These are phyloP conservation scores for Tiliqua scincoides DNA, from an alignment of 2,113 vertebrate species.

Conservation along the genomic window DNA sequence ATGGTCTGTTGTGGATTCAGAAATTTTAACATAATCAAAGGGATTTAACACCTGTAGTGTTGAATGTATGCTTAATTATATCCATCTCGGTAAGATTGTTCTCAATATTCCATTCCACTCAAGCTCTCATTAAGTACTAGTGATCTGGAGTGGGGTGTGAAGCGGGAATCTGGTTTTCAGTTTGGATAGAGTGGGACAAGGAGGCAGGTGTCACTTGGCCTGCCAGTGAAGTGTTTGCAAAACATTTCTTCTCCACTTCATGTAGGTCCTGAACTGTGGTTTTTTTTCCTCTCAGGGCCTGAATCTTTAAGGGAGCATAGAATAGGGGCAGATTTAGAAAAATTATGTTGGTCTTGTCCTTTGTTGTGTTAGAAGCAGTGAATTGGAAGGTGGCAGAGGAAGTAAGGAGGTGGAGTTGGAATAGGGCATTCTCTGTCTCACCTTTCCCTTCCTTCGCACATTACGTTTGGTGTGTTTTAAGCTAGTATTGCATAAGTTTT, in stretches of 20 bases:
- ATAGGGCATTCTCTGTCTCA: neutral
- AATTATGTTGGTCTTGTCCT: neutral
- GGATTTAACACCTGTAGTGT: too few relatives aligned
- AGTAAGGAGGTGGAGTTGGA: neutral
- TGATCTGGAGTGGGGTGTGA: neutral
- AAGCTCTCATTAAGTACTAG: neutral
- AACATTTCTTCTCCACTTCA: neutral
- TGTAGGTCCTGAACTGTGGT: neutral
- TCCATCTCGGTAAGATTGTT: neutral
- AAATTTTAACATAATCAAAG: neutral
- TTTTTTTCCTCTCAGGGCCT: too few relatives aligned
- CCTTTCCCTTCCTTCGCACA: neutral
- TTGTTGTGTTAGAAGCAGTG: neutral
- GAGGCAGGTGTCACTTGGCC: neutral
- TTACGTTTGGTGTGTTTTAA: neutral
- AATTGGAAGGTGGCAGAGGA: neutral
- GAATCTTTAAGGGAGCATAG: neutral
- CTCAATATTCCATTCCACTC: neutral
- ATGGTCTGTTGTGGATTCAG: neutral
- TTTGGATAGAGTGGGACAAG: neutral
- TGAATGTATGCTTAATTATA: too few relatives aligned
- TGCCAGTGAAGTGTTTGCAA: neutral
- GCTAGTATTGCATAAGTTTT: constrained; percentile 28
- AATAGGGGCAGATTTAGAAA: neutral
- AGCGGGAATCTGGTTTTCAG: neutral